Evolutionary conservation across 2,797 vertebrate genomes (phyloP), one percentile per base, ranked within the genome.

Genomic region (Microctenopoma steveboyesi): DNA sequence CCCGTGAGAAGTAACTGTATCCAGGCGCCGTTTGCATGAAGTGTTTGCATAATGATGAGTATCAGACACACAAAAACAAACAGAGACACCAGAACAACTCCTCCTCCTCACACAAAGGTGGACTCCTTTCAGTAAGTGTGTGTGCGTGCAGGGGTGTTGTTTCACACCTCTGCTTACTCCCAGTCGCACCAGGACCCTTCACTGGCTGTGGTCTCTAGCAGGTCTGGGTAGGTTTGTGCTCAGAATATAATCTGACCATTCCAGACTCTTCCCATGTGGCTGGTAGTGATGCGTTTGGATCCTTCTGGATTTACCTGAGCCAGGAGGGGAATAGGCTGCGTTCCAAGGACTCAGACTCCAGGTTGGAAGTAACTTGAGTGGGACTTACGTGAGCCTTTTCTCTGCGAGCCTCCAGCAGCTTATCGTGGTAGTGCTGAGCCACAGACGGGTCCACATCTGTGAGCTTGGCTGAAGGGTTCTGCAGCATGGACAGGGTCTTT

Each of bases 381-480:
- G 7, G n/a, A 56, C 95, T 86, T 91, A 98, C 98, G 71, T 99
- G 97, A 7, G 97, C 98, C 67, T 99, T 99, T 86, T 99, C 97
- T 58, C 97, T 89, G 82, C 98, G 96, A 1, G 97, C 94, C 81
- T 97, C 93, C 81, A 98, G 93, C 33, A 99, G 93, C 0, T 95
- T 96, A 66, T 99, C 96, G 9, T 97, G 97, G 87, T 99, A 99
- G 88, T 99, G 98, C 84, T 97, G 96, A n/a, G 97, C 97, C 58
- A 99, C 92, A 0, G 91, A 87, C 0, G 94, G 91, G 4, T 91
- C 92, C 55, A 99, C 96, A 0, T 95, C 96, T 0, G 95, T 95
- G 3, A 99, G 90, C 83, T 99, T 99, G 66, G 97, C 98, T 0
- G 97, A 95, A 0, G 96, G 93, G 71, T 95, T 95, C 88, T 97